phyloP scores from a whole-genome alignment of 2,113 vertebrate species.

The Thamnophis sirtalis region DNA sequence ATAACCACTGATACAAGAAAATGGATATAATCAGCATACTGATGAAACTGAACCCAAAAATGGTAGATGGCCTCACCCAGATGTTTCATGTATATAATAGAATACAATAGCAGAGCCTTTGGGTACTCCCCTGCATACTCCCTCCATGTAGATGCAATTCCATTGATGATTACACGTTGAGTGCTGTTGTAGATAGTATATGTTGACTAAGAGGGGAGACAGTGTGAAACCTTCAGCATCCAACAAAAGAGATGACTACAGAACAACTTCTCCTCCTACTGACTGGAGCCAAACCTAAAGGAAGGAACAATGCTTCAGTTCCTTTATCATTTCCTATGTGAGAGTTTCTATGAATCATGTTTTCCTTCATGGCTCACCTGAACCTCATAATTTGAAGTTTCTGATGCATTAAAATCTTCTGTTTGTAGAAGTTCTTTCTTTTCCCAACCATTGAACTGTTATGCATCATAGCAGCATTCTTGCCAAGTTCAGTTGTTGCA shows the following conservation, averaged over 20 bases:
- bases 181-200: too few relatives aligned
- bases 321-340: background rate
- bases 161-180: too few relatives aligned
- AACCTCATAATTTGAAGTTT: background rate
- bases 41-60: background rate
- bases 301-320: background rate
- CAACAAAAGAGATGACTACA: background rate
- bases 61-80: background rate
- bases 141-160: too few relatives aligned
- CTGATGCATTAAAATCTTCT: background rate
- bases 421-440: background rate
- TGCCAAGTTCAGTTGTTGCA: background rate
- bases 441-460: background rate
- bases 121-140: too few relatives aligned
- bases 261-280: background rate
- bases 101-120: too few relatives aligned
- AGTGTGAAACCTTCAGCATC: background rate
- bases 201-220: background rate
- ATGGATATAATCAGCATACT: background rate
- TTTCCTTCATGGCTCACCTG: background rate
- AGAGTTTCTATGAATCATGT: background rate
- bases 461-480: background rate
- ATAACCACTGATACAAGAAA: background rate
- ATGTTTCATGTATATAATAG: background rate
- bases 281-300: background rate